These are phyloP conservation scores for Manis crassicaudata DNA, from an alignment of 2,797 vertebrate genomes.

Conservation along the genomic window DNA sequence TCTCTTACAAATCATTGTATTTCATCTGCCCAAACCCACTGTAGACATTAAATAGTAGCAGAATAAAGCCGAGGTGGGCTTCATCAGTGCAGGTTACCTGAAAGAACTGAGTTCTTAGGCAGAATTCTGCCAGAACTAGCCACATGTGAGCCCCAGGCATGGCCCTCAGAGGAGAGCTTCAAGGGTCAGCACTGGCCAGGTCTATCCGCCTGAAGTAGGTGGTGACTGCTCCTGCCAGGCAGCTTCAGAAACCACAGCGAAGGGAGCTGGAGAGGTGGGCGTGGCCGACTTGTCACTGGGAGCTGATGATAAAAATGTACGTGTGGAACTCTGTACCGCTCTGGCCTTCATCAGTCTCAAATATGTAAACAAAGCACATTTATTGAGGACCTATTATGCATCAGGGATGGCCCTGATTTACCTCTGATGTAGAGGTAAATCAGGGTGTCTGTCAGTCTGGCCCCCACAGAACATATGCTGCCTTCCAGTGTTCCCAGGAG, in stretches of 20 bases:
- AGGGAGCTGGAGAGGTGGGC: accelerated
- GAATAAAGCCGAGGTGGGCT: neutral
- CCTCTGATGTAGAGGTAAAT: neutral
- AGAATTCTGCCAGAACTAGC: neutral
- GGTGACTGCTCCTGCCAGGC: neutral
- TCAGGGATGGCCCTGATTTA: no score
- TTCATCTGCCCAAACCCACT: neutral
- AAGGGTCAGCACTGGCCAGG: accelerated
- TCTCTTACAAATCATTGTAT: no score
- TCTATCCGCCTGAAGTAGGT: neutral
- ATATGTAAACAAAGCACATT: neutral
- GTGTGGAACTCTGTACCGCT: neutral
- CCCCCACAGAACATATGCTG: accelerated
- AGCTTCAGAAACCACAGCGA: neutral
- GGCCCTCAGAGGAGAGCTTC: neutral
- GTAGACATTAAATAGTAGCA: neutral
- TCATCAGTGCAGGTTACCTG: neutral
- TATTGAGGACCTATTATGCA: neutral
- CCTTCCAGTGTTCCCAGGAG: neutral
- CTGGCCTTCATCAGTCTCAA: neutral
- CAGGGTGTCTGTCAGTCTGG: neutral
- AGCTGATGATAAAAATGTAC: neutral
- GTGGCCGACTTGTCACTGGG: neutral
- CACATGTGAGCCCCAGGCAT: accelerated
- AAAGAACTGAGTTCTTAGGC: neutral